Evolutionary conservation across 2,797 vertebrate genomes (phyloP).

Genomic region (Tokudaia muenninki): DNA sequence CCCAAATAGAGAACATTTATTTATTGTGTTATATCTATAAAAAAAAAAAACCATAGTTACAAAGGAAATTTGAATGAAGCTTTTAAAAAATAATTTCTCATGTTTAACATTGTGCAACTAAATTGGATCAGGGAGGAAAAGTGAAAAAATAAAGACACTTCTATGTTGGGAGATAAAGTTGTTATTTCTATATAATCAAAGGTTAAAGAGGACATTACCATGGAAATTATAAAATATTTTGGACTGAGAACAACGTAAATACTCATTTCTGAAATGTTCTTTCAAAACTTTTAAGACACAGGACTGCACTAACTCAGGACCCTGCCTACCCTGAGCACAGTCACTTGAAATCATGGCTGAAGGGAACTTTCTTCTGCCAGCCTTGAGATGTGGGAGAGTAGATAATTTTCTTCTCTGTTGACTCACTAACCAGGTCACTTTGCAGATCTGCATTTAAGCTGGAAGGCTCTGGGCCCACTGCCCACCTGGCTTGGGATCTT

Average conservation of each 20-base stretch:
- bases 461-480: not conserved
- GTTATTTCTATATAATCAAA: slow-evolving; percentile 25
- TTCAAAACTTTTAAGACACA: not conserved
- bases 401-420: not conserved
- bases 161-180: slow-evolving; percentile 38
- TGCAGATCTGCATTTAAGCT: not conserved
- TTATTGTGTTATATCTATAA: slow-evolving; percentile 36
- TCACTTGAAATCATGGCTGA: not conserved
- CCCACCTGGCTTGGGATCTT: not conserved
- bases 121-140: not conserved
- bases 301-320: not conserved
- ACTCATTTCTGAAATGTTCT: slow-evolving; percentile 24
- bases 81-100: slow-evolving; percentile 14
- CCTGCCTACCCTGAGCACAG: not conserved
- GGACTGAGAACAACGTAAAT: slow-evolving; percentile 26
- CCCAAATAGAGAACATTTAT: not conserved
- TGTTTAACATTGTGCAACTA: not conserved
- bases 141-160: slow-evolving; percentile 43
- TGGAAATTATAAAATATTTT: not conserved
- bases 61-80: slow-evolving; percentile 50
- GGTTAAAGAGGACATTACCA: slow-evolving; percentile 26
- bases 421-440: not conserved
- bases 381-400: not conserved
- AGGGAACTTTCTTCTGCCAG: not conserved
- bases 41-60: slow-evolving; percentile 18